phyloP scores from a whole-genome alignment of 2,888 invertebrate genomes.

The Amiota mariae region DNA sequence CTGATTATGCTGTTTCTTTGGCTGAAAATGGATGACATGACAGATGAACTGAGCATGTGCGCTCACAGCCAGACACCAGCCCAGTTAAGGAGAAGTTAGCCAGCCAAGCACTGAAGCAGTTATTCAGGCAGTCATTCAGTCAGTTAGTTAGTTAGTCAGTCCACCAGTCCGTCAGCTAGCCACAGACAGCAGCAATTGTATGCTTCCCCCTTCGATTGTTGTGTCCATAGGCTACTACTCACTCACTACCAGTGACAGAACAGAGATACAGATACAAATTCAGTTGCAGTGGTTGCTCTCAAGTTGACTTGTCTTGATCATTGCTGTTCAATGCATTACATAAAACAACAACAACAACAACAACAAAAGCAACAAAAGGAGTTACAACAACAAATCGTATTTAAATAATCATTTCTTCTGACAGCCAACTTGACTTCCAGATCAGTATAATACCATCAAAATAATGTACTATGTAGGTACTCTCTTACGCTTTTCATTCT shows the following conservation, averaged over 20 bases:
- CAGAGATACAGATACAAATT: conserved; percentile 26
- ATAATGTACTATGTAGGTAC: conserved; percentile 14
- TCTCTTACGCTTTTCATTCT: conserved; percentile 39
- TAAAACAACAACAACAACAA: not conserved
- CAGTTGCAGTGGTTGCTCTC: conserved; percentile 56
- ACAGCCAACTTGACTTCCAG: conserved; percentile 73
- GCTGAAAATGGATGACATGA: conserved; percentile 69
- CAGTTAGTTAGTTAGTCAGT: no score
- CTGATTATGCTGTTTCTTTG: conserved; percentile 70
- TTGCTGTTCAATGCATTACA: conserved; percentile 43
- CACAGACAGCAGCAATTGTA: no score
- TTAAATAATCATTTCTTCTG: conserved; percentile 72
- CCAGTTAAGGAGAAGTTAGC: not conserved
- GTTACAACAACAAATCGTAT: conserved; percentile 60
- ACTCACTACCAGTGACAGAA: conserved; percentile 57
- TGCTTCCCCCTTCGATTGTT: no score
- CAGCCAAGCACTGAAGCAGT: no score
- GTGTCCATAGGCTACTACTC: conserved; percentile 19
- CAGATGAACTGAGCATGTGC: conserved; percentile 67
- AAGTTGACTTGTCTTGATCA: conserved; percentile 20
- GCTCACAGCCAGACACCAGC: conserved; percentile 60
- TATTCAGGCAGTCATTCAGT: no score
- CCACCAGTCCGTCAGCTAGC: no score
- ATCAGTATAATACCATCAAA: conserved; percentile 59
- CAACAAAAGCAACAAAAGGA: not conserved